These are phyloP conservation scores for Daktulosphaira vitifoliae DNA, from an alignment of 1,140 invertebrate genomes.

Conservation along the genomic window DNA sequence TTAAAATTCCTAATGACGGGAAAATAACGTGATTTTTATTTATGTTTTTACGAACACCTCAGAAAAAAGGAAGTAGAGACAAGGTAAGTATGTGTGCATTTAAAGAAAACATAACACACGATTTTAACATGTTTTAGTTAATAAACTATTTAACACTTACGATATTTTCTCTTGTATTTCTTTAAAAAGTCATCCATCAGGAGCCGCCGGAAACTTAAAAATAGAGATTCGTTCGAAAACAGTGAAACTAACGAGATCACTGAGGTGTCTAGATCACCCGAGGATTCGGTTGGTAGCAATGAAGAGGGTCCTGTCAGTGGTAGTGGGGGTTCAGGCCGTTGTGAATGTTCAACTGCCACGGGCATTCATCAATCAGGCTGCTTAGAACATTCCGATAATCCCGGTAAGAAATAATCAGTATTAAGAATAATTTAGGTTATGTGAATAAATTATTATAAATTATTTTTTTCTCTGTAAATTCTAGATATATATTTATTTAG, in stretches of 20 bases:
- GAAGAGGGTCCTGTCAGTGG: slow-evolving; percentile 53
- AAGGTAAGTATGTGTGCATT: slow-evolving; percentile 53
- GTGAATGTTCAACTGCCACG: neutral
- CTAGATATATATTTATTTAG: too few species aligned
- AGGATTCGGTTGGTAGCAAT: slow-evolving; percentile 64
- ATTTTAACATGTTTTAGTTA: too few species aligned
- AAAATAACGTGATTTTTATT: too few species aligned
- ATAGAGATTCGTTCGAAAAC: slow-evolving; percentile 13
- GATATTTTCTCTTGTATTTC: neutral
- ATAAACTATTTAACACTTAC: too few species aligned
- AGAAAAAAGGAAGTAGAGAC: slow-evolving; percentile 74
- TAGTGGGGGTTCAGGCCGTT: neutral
- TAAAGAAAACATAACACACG: neutral
- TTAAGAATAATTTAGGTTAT: too few species aligned
- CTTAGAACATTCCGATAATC: neutral
- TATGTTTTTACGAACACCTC: slow-evolving; percentile 36
- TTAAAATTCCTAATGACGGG: too few species aligned
- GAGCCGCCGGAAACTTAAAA: neutral
- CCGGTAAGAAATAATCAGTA: too few species aligned
- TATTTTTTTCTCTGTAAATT: too few species aligned
- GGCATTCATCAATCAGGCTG: slow-evolving; percentile 3
- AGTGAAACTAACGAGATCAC: slow-evolving; percentile 48
- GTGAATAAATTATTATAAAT: too few species aligned
- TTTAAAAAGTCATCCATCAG: slow-evolving; percentile 20
- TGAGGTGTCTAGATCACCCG: slow-evolving; percentile 54